These are phyloP conservation scores for Rotaria sp. DNA, from an alignment of 2,888 invertebrate species.

Conservation along the genomic window DNA sequence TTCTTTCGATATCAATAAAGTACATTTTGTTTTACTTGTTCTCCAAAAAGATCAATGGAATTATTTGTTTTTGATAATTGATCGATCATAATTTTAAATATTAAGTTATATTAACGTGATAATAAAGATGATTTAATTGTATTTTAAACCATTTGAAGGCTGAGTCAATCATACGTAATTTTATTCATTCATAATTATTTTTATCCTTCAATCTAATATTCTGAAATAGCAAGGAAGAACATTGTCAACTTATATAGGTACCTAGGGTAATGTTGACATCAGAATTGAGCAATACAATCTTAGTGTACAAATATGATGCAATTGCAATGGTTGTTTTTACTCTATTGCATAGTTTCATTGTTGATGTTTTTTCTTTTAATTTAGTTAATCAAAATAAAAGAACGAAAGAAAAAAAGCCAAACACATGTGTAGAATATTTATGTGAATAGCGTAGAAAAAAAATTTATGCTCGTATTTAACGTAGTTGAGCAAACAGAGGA, in stretches of 20 bases:
- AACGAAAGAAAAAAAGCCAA: neutral
- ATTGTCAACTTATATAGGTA: neutral
- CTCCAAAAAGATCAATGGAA: neutral
- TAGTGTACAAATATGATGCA: neutral
- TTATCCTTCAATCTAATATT: neutral
- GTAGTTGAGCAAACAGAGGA: neutral
- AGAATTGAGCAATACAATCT: neutral
- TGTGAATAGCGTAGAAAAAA: neutral
- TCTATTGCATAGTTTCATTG: neutral
- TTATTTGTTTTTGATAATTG: conserved; percentile 1
- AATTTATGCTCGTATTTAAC: neutral
- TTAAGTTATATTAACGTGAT: neutral
- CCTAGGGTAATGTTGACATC: neutral
- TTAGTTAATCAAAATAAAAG: neutral
- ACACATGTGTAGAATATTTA: neutral
- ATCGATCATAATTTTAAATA: neutral
- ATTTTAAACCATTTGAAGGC: neutral
- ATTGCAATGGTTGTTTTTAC: neutral
- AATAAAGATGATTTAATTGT: neutral
- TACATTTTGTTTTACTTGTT: neutral
- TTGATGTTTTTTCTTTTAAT: neutral
- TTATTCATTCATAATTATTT: neutral
- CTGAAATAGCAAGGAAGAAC: neutral
- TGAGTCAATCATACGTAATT: neutral
- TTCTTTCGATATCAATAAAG: too few species aligned